Conservation (phyloP, 2,113 vertebrate species). For the Sceloporus tristichus region DNA sequence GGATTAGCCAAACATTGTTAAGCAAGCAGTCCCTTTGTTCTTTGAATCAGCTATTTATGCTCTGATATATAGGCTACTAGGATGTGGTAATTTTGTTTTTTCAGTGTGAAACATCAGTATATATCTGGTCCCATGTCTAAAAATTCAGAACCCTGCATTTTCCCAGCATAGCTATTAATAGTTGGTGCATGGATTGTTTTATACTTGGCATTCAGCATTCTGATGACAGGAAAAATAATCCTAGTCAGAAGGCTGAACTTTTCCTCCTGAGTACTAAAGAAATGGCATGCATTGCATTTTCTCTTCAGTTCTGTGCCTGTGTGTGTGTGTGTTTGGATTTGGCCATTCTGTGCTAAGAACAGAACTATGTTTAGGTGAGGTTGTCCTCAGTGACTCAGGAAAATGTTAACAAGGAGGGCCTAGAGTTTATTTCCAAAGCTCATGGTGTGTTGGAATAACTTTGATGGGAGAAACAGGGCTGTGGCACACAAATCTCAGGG, state of each 20-base stretch:
- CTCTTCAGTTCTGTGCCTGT: slow-evolving; percentile 42
- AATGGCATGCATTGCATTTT: background rate
- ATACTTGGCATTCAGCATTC: slow-evolving; percentile 52
- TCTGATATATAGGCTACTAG: slow-evolving; percentile 34
- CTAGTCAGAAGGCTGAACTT: background rate
- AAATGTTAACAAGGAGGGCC: background rate
- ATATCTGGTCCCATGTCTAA: slow-evolving; percentile 70
- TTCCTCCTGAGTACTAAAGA: slow-evolving; percentile 15
- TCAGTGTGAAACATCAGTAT: slow-evolving; percentile 63
- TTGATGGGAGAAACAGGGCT: background rate
- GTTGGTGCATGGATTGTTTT: slow-evolving; percentile 48
- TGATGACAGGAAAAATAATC: slow-evolving; percentile 44
- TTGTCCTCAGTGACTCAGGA: background rate
- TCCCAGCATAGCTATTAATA: slow-evolving; percentile 77
- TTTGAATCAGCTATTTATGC: slow-evolving; percentile 21
- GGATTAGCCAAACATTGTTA: slow-evolving; percentile 3
- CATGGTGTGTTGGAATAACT: background rate
- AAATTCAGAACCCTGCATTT: slow-evolving; percentile 64
- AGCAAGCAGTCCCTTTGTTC: slow-evolving; percentile 9
- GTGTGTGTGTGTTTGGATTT: background rate
- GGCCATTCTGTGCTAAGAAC: background rate
- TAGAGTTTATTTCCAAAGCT: background rate
- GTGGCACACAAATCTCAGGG: slow-evolving; percentile 4
- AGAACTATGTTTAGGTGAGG: background rate
- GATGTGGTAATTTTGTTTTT: slow-evolving; percentile 56